Evolutionary conservation across 2,113 vertebrate genomes (phyloP).

Genomic region (Channa maculata): DNA sequence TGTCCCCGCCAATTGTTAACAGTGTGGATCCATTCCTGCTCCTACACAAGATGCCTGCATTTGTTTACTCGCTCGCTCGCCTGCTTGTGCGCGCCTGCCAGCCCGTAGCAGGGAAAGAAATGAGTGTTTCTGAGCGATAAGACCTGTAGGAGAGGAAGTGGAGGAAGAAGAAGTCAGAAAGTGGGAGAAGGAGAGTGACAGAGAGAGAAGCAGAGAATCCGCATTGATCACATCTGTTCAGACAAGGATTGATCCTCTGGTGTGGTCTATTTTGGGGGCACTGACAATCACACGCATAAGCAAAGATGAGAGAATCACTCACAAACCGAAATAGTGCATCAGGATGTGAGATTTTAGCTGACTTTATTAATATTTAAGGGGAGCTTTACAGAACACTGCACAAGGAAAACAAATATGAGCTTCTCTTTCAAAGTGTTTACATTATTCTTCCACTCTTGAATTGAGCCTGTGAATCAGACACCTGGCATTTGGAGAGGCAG

Average conservation of each 20-base stretch:
- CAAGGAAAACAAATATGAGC: conserved; percentile 27
- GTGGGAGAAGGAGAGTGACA: conserved; percentile 40
- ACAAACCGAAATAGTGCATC: conserved; percentile 23
- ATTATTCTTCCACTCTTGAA: conserved; percentile 35
- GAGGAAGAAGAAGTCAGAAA: conserved; percentile 36
- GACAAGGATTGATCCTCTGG: conserved; percentile 51
- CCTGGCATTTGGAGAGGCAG: conserved; percentile 58
- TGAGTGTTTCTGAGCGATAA: conserved; percentile 73
- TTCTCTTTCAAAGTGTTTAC: conserved; percentile 48
- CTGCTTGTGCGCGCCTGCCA: conserved; percentile 45
- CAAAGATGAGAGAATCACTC: conserved; percentile 35
- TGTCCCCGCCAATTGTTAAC: conserved; percentile 59
- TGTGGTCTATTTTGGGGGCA: conserved; percentile 24
- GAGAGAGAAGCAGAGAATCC: conserved; percentile 38
- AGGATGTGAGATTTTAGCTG: conserved; percentile 17
- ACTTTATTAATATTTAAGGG: conserved; percentile 49
- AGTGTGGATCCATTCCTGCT: conserved; percentile 53
- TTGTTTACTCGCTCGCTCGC: conserved; percentile 53
- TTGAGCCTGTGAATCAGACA: conserved; percentile 57
- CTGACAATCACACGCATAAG: neutral
- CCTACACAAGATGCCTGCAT: conserved; percentile 27
- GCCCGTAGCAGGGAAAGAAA: conserved; percentile 48
- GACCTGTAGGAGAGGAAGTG: conserved; percentile 63
- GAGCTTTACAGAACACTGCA: conserved; percentile 9
- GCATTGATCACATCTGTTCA: conserved; percentile 67